phyloP scores from a whole-genome alignment of 2,888 invertebrate genomes.

The Acronicta psi region DNA sequence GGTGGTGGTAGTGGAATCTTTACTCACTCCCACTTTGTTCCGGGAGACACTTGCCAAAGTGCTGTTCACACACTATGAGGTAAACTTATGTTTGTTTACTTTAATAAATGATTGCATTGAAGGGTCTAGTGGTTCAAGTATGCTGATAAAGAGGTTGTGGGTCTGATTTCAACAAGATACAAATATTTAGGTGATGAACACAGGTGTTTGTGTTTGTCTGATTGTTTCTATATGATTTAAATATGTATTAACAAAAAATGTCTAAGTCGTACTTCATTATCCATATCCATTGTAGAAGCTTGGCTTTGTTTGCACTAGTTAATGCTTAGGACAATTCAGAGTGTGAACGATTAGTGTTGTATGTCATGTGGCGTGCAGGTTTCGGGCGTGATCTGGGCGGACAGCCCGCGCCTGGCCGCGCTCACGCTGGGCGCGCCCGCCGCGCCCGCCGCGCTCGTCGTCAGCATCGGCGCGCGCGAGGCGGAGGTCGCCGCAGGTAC shows the following conservation, averaged over 20 bases:
- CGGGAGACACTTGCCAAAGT: slow-evolving; percentile 97
- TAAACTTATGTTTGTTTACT: slow-evolving; percentile 67
- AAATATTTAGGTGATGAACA: no score
- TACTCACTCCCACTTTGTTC: slow-evolving; percentile 95
- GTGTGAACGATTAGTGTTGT: no score
- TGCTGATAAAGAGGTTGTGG: no score
- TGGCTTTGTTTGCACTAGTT: no score
- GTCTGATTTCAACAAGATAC: no score
- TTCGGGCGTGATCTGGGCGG: slow-evolving; percentile 93
- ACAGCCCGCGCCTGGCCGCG: slow-evolving; percentile 95
- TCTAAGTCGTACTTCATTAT: no score
- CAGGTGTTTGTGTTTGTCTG: no score
- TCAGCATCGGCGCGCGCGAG: slow-evolving; percentile 96
- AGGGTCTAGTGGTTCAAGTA: no score
- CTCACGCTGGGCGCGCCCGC: slow-evolving; percentile 93
- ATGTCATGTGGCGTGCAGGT: slow-evolving; percentile 82
- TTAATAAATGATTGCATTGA: not conserved
- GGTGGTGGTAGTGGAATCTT: slow-evolving; percentile 97
- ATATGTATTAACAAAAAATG: no score
- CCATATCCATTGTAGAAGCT: no score
- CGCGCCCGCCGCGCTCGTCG: slow-evolving; percentile 92
- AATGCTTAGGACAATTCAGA: no score
- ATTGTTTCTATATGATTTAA: no score
- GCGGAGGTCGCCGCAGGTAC: slow-evolving; percentile 88
- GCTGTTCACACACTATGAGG: slow-evolving; percentile 97